phyloP scores from a whole-genome alignment of 2,797 vertebrate genomes.

The Silurus lanzhouensis region DNA sequence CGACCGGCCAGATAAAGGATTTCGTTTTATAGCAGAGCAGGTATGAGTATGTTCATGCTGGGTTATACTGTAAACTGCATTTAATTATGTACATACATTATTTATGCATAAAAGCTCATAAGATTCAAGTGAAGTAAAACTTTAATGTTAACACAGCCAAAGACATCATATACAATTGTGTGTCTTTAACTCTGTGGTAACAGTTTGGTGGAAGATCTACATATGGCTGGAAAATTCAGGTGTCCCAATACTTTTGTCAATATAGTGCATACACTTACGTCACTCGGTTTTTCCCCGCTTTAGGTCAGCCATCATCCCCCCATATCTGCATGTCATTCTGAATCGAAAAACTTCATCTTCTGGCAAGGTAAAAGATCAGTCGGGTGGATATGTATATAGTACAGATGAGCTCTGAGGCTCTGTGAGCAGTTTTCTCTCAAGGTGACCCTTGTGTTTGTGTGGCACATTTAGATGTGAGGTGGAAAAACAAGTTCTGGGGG shows the following conservation, averaged over 20 bases:
- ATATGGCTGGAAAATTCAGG: too few relatives aligned
- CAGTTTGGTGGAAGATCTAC: too few relatives aligned
- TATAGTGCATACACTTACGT: constrained; percentile 3
- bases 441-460: constrained; percentile 21
- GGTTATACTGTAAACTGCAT: not conserved
- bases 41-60: constrained; percentile 53
- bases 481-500: constrained; percentile 99
- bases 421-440: not conserved
- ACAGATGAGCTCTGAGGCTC: not conserved
- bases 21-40: constrained; percentile 86
- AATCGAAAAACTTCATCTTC: constrained; percentile 92
- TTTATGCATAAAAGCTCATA: too few relatives aligned
- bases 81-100: constrained; percentile 38
- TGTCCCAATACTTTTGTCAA: too few relatives aligned
- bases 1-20: constrained; percentile 89
- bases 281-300: constrained; percentile 12
- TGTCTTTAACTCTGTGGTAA: too few relatives aligned
- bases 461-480: constrained; percentile 78
- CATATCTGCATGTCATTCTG: constrained; percentile 93
- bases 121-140: too few relatives aligned
- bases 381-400: not conserved
- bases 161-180: too few relatives aligned
- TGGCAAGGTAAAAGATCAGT: constrained; percentile 88
- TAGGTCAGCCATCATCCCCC: constrained; percentile 99
- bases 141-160: too few relatives aligned